Evolutionary conservation across 2,113 vertebrate genomes (phyloP), one percentile per base, ranked within the genome.

Genomic region (Sisor rabdophorus): DNA sequence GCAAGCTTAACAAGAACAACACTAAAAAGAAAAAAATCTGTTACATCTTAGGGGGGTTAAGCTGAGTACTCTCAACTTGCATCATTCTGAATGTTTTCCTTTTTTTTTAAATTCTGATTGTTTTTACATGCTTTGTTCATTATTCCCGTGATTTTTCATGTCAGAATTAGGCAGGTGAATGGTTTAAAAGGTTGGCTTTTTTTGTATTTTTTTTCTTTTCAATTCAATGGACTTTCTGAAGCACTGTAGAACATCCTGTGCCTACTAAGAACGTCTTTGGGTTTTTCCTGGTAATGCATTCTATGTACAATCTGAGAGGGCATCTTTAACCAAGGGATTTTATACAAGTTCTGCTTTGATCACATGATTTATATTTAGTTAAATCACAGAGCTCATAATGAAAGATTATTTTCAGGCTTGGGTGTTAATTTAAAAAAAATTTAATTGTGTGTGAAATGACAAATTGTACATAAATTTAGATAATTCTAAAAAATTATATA

Each of bases 401-500:
- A 76, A 81, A 83, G 30, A 5, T 65, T 77, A 71, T 65, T 61
- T 85, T 79, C 47, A 73, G 75, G 53, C 54, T 73, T 70, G 87
- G 85, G 76, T 84, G 70, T 80, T 82, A 77, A 87, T 79, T 86
- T 6, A 79, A 28, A 78, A 78, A 86, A 58, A 1, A 17, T 26
- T 17, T 68, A 52, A 89, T 67, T 87, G 32, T 36, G 32, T 36
- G 32, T 36, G 7, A 4, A 89, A 87, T 89, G 89, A 88, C 80
- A 86, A 90, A 86, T 84, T 93, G 91, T 91, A 91, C 85, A 92
- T 90, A 91, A 78, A 90, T 83, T 82, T 75, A 83, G 78, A 83
- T 44, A 50, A 81, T 83, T 83, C 67, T 22, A 81, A 68, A 86
- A 65, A 26, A 67, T 4, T 19, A 44, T 48, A 70, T 75, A 76